phyloP scores from a whole-genome alignment of 1,140 invertebrate species.

The Ceratosolen solmsi region DNA sequence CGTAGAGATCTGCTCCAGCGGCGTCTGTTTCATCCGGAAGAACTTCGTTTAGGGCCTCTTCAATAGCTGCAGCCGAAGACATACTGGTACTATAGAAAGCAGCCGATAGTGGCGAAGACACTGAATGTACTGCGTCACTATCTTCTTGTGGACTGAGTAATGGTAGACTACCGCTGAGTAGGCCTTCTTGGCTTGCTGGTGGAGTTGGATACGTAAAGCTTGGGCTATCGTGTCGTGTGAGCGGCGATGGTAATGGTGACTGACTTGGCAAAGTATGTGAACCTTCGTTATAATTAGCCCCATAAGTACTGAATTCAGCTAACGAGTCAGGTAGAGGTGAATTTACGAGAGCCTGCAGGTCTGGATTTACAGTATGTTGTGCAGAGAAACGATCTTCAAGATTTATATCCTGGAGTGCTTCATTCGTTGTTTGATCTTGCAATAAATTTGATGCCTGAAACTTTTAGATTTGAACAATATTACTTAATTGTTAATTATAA shows the following conservation, averaged over 20 bases:
- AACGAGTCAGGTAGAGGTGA: slow-evolving; percentile 84
- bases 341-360: slow-evolving; percentile 82
- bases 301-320: slow-evolving; percentile 85
- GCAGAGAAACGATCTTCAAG: slow-evolving; percentile 78
- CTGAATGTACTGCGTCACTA: slow-evolving; percentile 76
- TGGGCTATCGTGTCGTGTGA: slow-evolving; percentile 77
- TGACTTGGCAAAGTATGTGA: slow-evolving; percentile 74
- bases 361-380: slow-evolving; percentile 80
- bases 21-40: slow-evolving; percentile 82
- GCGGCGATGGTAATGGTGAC: slow-evolving; percentile 80
- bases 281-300: slow-evolving; percentile 73
- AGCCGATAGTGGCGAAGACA: slow-evolving; percentile 82
- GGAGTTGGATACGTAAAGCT: slow-evolving; percentile 87
- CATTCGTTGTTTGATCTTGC: slow-evolving; percentile 76
- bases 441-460: slow-evolving; percentile 76
- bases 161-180: slow-evolving; percentile 71
- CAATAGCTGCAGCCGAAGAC: slow-evolving; percentile 87
- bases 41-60: slow-evolving; percentile 86
- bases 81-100: slow-evolving; percentile 90
- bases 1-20: slow-evolving; percentile 77
- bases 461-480: slow-evolving; percentile 64
- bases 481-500: no score
- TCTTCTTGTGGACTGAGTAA: slow-evolving; percentile 74
- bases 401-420: slow-evolving; percentile 80
- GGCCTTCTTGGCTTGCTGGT: slow-evolving; percentile 86